A percentile compares a stretch with the other conserved stretches of the same genome.
These are phyloP conservation scores for Temnothorax ravouxi DNA, from an alignment of 2,888 invertebrate genomes.

Conservation along the genomic window DNA sequence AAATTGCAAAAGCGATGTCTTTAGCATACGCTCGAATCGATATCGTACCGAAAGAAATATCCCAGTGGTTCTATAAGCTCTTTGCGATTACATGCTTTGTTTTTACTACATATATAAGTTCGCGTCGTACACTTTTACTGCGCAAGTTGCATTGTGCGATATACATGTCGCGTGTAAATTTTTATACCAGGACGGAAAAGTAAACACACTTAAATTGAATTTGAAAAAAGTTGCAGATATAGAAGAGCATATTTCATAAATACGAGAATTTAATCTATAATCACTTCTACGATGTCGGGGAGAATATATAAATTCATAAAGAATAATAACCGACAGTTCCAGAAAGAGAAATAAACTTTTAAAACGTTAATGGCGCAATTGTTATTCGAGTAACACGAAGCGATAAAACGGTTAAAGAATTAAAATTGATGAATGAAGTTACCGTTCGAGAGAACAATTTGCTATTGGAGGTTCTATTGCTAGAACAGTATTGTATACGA, in stretches of 20 bases:
- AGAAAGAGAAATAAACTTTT: neutral
- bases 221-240: neutral
- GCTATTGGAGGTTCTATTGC: neutral
- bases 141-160: conserved; percentile 3
- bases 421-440: neutral
- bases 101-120: conserved; percentile 13
- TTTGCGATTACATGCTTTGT: conserved; percentile 19
- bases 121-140: conserved; percentile 15
- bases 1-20: conserved; percentile 30
- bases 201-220: conserved; percentile 8
- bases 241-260: neutral
- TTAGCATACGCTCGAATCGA: conserved; percentile 27
- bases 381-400: neutral
- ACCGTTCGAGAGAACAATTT: conserved; percentile 8
- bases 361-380: neutral
- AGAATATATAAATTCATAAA: conserved; percentile 9
- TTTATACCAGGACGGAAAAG: neutral
- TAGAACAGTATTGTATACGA: neutral
- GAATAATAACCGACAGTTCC: neutral
- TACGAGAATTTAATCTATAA: neutral
- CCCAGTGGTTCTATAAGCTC: neutral
- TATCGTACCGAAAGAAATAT: neutral
- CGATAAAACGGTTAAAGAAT: neutral
- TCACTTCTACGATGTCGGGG: neutral
- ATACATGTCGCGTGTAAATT: conserved; percentile 8